These are phyloP conservation scores for Naso thynnoides DNA, from an alignment of 2,797 vertebrate genomes.

Conservation along the genomic window DNA sequence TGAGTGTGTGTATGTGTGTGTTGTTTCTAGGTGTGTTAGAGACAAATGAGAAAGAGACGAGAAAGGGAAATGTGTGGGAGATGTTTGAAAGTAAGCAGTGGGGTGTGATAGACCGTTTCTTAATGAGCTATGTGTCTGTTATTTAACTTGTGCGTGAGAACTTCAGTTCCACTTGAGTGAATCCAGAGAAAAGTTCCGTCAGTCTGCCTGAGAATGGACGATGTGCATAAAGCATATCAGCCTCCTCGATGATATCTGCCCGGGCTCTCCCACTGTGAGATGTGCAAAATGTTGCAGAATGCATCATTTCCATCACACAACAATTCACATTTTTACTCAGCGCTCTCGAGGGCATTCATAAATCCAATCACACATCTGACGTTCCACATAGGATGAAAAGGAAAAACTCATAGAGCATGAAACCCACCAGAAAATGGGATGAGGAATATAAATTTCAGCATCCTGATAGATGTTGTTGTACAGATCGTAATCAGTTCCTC, in stretches of 20 bases:
- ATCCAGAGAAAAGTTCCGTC: conserved; percentile 52
- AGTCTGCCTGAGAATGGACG: conserved; percentile 43
- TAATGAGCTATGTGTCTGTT: conserved; percentile 66
- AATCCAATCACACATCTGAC: conserved; percentile 75
- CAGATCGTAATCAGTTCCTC: conserved; percentile 53
- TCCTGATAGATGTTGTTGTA: conserved; percentile 43
- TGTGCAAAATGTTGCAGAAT: conserved; percentile 42
- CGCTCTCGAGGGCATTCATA: conserved; percentile 61
- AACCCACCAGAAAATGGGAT: conserved; percentile 71
- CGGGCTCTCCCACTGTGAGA: conserved; percentile 36
- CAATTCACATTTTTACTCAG: conserved; percentile 39
- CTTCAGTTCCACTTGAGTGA: conserved; percentile 54
- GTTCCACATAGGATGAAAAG: conserved; percentile 69
- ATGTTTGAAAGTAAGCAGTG: conserved; percentile 60
- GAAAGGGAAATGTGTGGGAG: conserved; percentile 23
- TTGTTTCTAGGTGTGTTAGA: conserved; percentile 21
- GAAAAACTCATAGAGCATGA: conserved; percentile 64
- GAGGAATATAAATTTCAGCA: conserved; percentile 56
- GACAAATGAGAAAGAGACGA: conserved; percentile 13
- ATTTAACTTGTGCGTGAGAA: conserved; percentile 59
- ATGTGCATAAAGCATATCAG: conserved; percentile 54
- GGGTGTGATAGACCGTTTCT: conserved; percentile 59
- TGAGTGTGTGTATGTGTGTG: not conserved
- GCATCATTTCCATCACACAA: conserved; percentile 54
- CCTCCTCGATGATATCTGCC: conserved; percentile 54